Base-by-base conservation (phyloP, 2,888 invertebrate genomes). In the Athrips mouffetella region DNA sequence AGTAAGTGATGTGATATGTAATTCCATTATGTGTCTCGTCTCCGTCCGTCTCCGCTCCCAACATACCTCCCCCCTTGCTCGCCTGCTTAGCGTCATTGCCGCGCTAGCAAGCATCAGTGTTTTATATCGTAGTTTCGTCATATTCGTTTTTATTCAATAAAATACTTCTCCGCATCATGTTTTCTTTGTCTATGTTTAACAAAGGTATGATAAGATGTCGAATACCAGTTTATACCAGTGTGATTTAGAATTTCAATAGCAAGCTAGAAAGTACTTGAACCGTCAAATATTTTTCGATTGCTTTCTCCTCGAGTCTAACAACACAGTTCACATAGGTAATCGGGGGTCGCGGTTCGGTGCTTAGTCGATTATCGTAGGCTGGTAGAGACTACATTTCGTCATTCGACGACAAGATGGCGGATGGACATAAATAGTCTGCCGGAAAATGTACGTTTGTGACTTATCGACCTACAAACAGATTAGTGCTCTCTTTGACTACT, bases 11-110 rank as follows among this genome's bases (percentile, higher is more conserved):
- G 79, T 76, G 75, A 80, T 84, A 83, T 81, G 78, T 85, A 80
- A 82, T 82, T 81, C 78, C 77, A 83, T 85, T 85, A 83, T 84
- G 80, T 81, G 77, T 80, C 80, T 84, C 83, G 80, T 70, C 80
- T 80, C 75, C 73, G 78, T 79, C 81, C 80, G 73, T 65, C 69
- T 71, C 73, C 70, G 74, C 70, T 71, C 68, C 52, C 58, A 62
- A 59, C 73, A 64, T 70, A 65, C 71, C 65, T 64, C 68, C 68
- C 78, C 80, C 80, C 71, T 70, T 61, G 58, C 59, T 77, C 75
- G 74, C 73, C 80, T n/a, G 37, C 18, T 72, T 72, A 76, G 79
- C 81, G 78, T 82, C 80, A 81, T 76, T 67, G 74, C 74, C 78
- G 77, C 73, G 76, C 71, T 73, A 69, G 72, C 76, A 75, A 70